A percentile compares a stretch with the other conserved stretches of the same genome.
These are phyloP conservation scores for Trichomycterus rosablanca DNA, from an alignment of 2,113 vertebrate species.

Conservation along the genomic window DNA sequence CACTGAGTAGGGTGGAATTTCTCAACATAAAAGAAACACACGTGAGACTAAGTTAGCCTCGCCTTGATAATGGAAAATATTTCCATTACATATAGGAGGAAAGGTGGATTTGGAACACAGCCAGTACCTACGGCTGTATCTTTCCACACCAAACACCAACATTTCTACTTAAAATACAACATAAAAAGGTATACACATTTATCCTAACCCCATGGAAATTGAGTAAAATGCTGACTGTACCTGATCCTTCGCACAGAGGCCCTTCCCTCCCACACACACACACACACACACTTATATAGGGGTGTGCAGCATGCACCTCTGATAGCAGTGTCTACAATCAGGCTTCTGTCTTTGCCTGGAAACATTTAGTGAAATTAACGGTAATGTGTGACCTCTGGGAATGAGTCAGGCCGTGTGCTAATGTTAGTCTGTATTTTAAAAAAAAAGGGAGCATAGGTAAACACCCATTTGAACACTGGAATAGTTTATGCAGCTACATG, in stretches of 20 bases:
- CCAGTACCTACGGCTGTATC: neutral
- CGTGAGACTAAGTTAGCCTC: no score
- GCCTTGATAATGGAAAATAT: neutral
- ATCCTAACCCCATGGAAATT: conserved; percentile 3
- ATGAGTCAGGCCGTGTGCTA: conserved; percentile 1
- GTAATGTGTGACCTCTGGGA: conserved; percentile 39
- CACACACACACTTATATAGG: conserved; percentile 26
- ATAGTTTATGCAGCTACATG: no score
- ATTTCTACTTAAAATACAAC: neutral
- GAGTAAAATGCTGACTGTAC: conserved; percentile 6
- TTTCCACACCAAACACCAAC: neutral
- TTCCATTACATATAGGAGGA: neutral
- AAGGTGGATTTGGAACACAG: neutral
- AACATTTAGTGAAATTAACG: conserved; percentile 36
- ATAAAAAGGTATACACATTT: conserved; percentile 17
- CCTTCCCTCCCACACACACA: conserved; percentile 13
- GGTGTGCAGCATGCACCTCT: neutral
- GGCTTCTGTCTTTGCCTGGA: conserved; percentile 38
- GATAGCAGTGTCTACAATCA: conserved; percentile 38
- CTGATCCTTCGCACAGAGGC: conserved; percentile 3
- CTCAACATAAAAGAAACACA: no score
- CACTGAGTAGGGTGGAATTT: no score
- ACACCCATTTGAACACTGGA: no score
- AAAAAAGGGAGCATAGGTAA: no score
- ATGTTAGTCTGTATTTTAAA: conserved; percentile 1